Base-by-base conservation (phyloP, 2,113 vertebrate species). In the Mionectes macconnelli region DNA sequence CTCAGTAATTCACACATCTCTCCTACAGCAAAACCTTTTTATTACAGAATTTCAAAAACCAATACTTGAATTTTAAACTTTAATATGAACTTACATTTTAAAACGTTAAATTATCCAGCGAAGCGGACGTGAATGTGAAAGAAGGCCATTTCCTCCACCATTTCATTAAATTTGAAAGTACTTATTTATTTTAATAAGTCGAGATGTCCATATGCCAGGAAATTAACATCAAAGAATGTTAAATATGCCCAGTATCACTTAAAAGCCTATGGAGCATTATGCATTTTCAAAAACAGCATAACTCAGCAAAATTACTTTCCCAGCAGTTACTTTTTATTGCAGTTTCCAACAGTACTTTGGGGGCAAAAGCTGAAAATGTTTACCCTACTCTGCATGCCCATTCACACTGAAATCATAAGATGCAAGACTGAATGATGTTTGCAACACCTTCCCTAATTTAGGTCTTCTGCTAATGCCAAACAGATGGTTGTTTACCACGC, bases 201-300 rank as follows among this genome's bases (percentile, higher is more conserved):
- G 77, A 98, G 85, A 97, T 91, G 93, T 96, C 95, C 97, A 97
- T 98, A 95, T 97, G 92, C 78, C 95, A 97, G 96, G 94, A 98
- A 98, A 98, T 98, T 97, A 98, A 98, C 97, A 97, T 97, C 84
- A 86, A 97, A 94, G 89, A 97, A 97, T 90, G 86, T 96, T 96
- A 97, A 97, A 97, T 96, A 85, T 84, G 82, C 93, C 82, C 94
- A 96, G 50, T 93, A 94, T 82, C 83, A 86, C 76, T 95, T 97
- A 96, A 96, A 83, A 96, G 85, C 50, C 85, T 80, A 49, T 77
- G 67, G 83, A 97, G 90, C 47, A 97, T 72, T 96, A 97, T 53
- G 60, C 77, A 62, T 90, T 96, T 97, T 80, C 92, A 74, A 92
- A 96, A 97, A 97, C 35, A 95, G 74, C 64, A 86, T 53, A 49